phyloP scores from a whole-genome alignment of 23 tunicate genomes.

The Ciona savignyi region DNA sequence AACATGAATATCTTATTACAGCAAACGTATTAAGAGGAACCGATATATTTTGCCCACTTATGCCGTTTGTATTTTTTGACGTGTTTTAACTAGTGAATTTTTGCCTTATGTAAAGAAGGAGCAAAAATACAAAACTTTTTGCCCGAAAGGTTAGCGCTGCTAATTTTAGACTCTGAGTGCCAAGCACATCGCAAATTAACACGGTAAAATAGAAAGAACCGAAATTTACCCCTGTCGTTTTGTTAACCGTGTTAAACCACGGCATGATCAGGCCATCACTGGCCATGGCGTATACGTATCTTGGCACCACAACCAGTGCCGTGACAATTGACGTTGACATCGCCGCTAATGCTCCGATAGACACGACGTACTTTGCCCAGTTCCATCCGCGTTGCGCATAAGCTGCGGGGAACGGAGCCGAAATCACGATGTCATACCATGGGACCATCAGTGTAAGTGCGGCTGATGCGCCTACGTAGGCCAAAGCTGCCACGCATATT shows the following conservation, averaged over 20 bases:
- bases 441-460: conserved; percentile 68
- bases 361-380: conserved; percentile 81
- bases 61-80: too few species aligned
- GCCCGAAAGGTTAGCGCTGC: neutral
- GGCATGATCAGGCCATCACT: conserved; percentile 76
- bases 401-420: conserved; percentile 69
- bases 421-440: conserved; percentile 26
- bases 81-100: too few species aligned
- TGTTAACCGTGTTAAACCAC: conserved; percentile 32
- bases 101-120: too few species aligned
- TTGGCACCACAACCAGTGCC: conserved; percentile 47
- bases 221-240: conserved; percentile 54
- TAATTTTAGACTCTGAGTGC: too few species aligned
- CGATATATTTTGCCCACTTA: too few species aligned
- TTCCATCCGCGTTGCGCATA: conserved; percentile 32
- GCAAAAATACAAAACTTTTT: neutral
- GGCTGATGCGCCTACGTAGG: conserved; percentile 74
- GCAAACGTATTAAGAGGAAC: too few species aligned
- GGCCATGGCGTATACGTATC: conserved; percentile 81
- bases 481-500: conserved; percentile 28
- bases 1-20: too few species aligned
- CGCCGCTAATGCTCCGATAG: conserved; percentile 70
- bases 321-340: conserved; percentile 41
- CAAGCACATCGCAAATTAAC: too few species aligned
- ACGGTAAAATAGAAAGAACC: too few species aligned